A percentile compares a stretch with the other conserved stretches of the same genome.
Evolutionary conservation across 2,113 vertebrate species (phyloP).

Genomic region (Lathamus discolor): DNA sequence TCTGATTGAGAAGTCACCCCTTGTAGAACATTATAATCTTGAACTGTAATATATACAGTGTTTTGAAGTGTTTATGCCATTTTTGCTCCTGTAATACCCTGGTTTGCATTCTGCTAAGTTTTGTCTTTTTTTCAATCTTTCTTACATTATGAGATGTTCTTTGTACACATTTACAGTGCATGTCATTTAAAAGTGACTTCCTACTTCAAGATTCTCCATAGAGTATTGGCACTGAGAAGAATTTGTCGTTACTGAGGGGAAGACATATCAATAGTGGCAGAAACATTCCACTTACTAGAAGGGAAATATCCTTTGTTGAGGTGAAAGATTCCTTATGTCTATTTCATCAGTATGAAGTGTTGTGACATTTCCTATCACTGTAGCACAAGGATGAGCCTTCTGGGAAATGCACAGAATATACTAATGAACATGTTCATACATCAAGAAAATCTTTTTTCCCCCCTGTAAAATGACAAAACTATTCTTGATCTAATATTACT

Average conservation of each 20-base stretch:
- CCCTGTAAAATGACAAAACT: slow-evolving; percentile 3
- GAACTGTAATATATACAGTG: background rate
- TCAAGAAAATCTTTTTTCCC: background rate
- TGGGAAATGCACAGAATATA: slow-evolving; percentile 32
- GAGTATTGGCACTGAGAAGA: background rate
- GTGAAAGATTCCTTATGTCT: slow-evolving; percentile 8
- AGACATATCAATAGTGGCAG: background rate
- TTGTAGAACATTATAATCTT: background rate
- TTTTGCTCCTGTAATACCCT: background rate
- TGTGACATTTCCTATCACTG: slow-evolving; percentile 39
- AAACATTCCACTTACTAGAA: slow-evolving; percentile 8
- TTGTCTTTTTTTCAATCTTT: background rate
- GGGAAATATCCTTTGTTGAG: slow-evolving; percentile 30
- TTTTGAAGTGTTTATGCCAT: background rate
- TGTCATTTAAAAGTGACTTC: background rate
- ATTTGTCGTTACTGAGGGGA: background rate
- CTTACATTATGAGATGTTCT: background rate
- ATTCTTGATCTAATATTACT: slow-evolving; percentile 3
- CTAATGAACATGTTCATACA: background rate
- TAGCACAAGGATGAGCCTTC: slow-evolving; percentile 12
- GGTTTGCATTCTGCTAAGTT: background rate
- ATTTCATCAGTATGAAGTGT: background rate
- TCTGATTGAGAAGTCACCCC: background rate
- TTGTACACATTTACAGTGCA: background rate
- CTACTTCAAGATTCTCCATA: background rate